These are phyloP conservation scores for Liposcelis brunnea DNA, from an alignment of 2,888 invertebrate genomes.

Conservation along the genomic window DNA sequence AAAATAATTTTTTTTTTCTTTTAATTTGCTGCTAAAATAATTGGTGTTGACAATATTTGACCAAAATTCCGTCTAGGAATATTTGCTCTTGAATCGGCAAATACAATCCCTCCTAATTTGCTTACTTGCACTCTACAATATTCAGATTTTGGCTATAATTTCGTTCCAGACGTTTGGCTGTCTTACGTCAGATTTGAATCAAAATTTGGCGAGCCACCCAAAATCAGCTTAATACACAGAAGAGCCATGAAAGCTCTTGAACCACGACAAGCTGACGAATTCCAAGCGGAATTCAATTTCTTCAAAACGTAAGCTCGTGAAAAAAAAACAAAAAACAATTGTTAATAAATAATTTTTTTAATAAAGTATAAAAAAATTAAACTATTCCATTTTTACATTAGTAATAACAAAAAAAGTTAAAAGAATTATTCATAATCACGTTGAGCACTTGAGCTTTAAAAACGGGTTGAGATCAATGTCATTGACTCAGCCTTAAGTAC, in stretches of 20 bases:
- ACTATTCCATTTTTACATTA: no score
- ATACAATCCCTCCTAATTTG: no score
- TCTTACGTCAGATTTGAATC: conserved; percentile 54
- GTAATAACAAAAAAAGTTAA: no score
- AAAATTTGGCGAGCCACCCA: conserved; percentile 37
- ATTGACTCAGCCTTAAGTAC: conserved; percentile 1
- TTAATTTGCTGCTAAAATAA: not conserved
- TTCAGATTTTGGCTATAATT: not conserved
- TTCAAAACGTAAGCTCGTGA: conserved; percentile 23
- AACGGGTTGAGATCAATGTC: conserved; percentile 31
- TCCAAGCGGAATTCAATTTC: conserved; percentile 35
- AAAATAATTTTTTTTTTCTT: conserved; percentile 10
- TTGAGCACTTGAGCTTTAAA: conserved; percentile 7
- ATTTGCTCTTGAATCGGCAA: no score
- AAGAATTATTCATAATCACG: no score
- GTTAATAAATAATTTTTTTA: no score
- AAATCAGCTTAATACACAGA: conserved; percentile 36
- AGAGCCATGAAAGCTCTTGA: conserved; percentile 43
- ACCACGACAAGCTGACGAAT: conserved; percentile 32
- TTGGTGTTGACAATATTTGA: not conserved
- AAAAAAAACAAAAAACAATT: no score
- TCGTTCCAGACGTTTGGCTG: conserved; percentile 43
- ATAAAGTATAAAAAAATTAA: no score
- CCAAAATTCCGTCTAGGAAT: no score
- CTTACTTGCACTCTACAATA: not conserved